Conservation (phyloP, 2,113 vertebrate genomes). For the Thalassarche chlororhynchos region DNA sequence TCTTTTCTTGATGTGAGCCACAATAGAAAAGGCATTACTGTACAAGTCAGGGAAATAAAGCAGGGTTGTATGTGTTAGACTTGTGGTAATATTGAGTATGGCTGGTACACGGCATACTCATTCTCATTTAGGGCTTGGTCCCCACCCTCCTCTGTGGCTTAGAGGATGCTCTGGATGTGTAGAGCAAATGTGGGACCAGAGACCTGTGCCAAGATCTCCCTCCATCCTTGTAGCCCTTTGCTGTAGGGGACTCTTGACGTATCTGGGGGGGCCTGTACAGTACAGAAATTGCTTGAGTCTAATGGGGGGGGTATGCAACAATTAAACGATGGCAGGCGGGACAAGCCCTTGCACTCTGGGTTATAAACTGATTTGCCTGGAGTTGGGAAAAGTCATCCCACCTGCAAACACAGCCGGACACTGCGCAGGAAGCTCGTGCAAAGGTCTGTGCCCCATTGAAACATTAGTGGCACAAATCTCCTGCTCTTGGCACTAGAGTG, state of each 20-base stretch:
- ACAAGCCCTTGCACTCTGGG: not conserved
- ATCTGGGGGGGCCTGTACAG: rapidly evolving
- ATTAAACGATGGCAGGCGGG: not conserved
- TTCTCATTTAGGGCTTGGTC: not conserved
- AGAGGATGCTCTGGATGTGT: not conserved
- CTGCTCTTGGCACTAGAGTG: not conserved
- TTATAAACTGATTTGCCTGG: not conserved
- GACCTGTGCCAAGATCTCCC: not conserved
- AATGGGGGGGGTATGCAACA: not conserved
- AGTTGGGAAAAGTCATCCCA: not conserved
- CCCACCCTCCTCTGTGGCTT: not conserved
- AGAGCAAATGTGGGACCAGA: not conserved
- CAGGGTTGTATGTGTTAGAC: not conserved
- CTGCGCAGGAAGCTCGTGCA: rapidly evolving
- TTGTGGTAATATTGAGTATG: not conserved
- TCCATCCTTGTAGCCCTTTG: not conserved
- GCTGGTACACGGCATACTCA: not conserved
- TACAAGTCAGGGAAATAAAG: not conserved
- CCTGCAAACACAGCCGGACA: not conserved
- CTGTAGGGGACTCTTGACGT: not conserved
- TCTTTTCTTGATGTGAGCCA: not conserved
- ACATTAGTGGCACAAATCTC: not conserved
- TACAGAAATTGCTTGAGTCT: not conserved
- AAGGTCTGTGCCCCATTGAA: rapidly evolving
- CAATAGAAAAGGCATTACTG: not conserved